phyloP scores from a whole-genome alignment of 2,113 vertebrate genomes.

The Lophura nycthemera region DNA sequence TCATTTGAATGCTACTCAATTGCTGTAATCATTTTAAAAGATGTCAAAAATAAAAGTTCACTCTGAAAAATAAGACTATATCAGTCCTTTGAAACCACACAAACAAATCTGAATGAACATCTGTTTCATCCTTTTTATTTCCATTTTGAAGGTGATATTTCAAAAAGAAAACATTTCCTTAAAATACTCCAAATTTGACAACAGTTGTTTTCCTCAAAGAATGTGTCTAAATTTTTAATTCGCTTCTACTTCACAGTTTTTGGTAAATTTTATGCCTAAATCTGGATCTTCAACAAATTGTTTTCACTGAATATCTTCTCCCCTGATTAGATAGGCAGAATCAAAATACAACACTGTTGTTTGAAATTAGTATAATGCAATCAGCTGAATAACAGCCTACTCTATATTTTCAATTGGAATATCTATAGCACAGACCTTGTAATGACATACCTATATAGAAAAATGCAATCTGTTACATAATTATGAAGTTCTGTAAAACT shows the following conservation, averaged over 20 bases:
- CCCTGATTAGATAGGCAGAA: not conserved
- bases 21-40: not conserved
- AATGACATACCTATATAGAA: not conserved
- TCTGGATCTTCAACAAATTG: not conserved
- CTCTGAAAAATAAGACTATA: not conserved
- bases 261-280: not conserved
- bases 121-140: too few species aligned
- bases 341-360: not conserved
- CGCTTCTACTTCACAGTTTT: not conserved
- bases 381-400: not conserved
- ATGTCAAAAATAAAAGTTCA: not conserved
- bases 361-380: slow-evolving; percentile 31
- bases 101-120: not conserved
- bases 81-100: not conserved
- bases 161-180: not conserved
- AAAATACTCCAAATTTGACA: not conserved
- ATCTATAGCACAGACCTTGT: not conserved
- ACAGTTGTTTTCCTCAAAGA: not conserved
- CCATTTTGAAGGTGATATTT: not conserved
- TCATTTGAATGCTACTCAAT: not conserved
- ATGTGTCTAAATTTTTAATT: not conserved
- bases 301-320: not conserved
- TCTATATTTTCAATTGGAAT: not conserved
- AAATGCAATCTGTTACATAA: not conserved
- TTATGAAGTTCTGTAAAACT: not conserved